Percentiles rank a stretch among this genome's conserved stretches.
These are phyloP conservation scores for Phocoena phocoena DNA, from an alignment of 2,113 vertebrate genomes.

Conservation along the genomic window DNA sequence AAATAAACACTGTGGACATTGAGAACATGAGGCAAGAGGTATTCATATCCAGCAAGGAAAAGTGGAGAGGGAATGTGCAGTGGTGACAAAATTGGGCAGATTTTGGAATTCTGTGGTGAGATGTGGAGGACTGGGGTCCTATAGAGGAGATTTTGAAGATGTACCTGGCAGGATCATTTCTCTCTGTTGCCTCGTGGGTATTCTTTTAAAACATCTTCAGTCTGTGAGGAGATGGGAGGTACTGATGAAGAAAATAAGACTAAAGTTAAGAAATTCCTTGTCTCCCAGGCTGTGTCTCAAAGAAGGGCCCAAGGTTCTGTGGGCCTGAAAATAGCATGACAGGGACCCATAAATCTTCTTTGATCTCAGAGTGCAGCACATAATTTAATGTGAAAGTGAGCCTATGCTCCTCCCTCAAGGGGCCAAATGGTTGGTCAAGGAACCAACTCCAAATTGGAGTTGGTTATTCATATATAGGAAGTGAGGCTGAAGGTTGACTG, in stretches of 20 bases:
- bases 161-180: not conserved
- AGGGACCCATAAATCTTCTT: not conserved
- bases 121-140: accelerated
- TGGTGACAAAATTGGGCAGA: not conserved
- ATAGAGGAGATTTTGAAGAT: not conserved
- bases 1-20: not conserved
- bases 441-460: not conserved
- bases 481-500: not conserved
- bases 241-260: not conserved
- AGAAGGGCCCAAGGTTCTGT: not conserved
- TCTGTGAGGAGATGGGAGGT: not conserved
- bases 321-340: not conserved
- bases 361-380: not conserved
- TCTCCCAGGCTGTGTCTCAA: not conserved
- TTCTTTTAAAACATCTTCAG: not conserved
- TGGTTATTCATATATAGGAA: not conserved
- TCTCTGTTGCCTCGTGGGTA: not conserved
- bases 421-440: not conserved
- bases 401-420: too few species aligned
- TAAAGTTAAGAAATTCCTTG: not conserved
- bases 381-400: not conserved
- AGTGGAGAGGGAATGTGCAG: accelerated
- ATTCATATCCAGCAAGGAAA: not conserved
- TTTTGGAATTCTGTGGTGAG: not conserved
- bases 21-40: not conserved